Base-by-base conservation (phyloP, 2,888 invertebrate species). In the Ptychoptera albimana region DNA sequence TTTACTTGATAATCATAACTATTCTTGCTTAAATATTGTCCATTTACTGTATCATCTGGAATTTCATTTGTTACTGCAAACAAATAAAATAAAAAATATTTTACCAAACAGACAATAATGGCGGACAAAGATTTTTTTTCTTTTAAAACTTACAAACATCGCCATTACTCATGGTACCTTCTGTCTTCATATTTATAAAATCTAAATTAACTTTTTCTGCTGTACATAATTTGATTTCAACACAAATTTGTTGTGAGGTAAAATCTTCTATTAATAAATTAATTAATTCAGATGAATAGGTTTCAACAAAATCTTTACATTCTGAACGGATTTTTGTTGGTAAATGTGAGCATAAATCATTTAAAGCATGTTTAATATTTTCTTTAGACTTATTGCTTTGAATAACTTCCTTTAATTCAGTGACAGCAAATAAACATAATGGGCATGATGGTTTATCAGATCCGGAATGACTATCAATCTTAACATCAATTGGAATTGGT, bases 381-480 rank as follows among this genome's bases (percentile, higher is more conserved):
- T 68, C 74, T 74, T 83, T 81, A 30, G 82, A 83, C 56, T 74
- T 80, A 53, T 86, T 77, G 49, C 77, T 71, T 56, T 79, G 76
- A 10, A 89, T 72, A 62, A 76, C 71, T 32, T 73, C 66, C 56
- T 85, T 80, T n/a, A 89, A 64, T 61, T 85, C 76, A 46, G 77
- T 72, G 0, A 91, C 75, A 4, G 85, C 85, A 59, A 88, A 80
- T 47, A 91, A 69, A 56, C 93, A 93, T 8, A 92, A 66, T 1
- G 86, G 82, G 57, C 92, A 89, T 54, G 76, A 80, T 13, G 76
- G 72, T 52, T 80, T 78, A 42, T 77, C 73, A 15, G 63, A 61
- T 48, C 52, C 49, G 5, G 37, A n/a, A 15, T 46, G 37, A 1
- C 11, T 37, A 15, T 47, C 45, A 11, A 52, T 47, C 2, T 48